These are phyloP conservation scores for Chinchilla lanigera DNA, from an alignment of 2,113 vertebrate species.

Conservation along the genomic window DNA sequence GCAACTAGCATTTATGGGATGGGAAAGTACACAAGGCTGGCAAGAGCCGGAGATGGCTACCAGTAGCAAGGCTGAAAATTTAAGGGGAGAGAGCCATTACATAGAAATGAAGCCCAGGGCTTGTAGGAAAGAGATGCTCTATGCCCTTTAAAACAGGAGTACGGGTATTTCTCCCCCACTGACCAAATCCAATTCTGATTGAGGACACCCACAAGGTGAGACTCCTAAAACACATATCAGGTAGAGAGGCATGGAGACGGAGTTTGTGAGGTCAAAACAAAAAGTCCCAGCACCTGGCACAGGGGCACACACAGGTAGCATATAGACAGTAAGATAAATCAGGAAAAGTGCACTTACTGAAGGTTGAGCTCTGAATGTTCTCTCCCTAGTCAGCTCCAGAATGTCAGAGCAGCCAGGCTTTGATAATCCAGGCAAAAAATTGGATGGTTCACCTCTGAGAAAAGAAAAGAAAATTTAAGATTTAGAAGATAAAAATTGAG, in stretches of 20 bases:
- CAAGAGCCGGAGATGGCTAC: not conserved
- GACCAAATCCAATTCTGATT: not conserved
- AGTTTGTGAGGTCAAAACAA: not conserved
- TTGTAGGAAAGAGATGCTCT: not conserved
- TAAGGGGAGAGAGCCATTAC: not conserved
- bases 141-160: not conserved
- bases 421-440: not conserved
- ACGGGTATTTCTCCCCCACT: not conserved
- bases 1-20: not conserved
- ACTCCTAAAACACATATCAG: not conserved
- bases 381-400: not conserved
- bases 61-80: not conserved
- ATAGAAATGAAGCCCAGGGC: not conserved
- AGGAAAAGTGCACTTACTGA: conserved; percentile 41
- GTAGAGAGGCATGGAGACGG: not conserved
- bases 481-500: not conserved
- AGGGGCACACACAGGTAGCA: not conserved
- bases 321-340: not conserved
- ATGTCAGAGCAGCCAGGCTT: not conserved
- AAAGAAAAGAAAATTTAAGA: conserved; percentile 43
- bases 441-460: not conserved
- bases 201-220: not conserved
- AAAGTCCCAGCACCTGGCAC: not conserved
- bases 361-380: not conserved
- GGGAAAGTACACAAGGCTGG: not conserved